Evolutionary conservation across 2,797 vertebrate genomes (phyloP).

Genomic region (Coregonus suidteri): DNA sequence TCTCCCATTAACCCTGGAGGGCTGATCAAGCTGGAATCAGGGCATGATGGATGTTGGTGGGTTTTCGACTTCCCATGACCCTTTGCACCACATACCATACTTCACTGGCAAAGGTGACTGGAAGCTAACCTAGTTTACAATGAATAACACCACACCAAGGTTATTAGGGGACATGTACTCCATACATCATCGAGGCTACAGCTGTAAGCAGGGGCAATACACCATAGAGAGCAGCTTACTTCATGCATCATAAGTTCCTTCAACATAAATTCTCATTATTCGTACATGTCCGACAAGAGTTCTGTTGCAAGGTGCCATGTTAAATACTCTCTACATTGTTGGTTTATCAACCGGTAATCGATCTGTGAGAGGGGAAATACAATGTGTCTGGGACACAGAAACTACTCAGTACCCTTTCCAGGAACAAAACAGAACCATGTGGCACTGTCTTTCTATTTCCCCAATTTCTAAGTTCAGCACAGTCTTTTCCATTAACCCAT

Average conservation of each 20-base stretch:
- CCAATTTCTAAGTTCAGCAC: conserved; percentile 34
- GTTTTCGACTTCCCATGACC: conserved; percentile 45
- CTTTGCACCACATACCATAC: conserved; percentile 36
- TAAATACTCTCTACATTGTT: conserved; percentile 24
- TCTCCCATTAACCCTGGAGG: conserved; percentile 7
- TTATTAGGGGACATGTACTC: conserved; percentile 64
- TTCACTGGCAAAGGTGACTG: conserved; percentile 56
- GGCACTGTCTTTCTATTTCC: conserved; percentile 28
- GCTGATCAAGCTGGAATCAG: conserved; percentile 29
- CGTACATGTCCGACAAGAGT: conserved; percentile 14
- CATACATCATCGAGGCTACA: conserved; percentile 65
- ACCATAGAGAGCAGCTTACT: conserved; percentile 34
- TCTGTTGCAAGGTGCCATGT: conserved; percentile 11
- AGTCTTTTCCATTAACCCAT: conserved; percentile 66
- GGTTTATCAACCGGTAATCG: background rate
- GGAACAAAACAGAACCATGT: background rate
- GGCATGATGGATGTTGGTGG: conserved; percentile 48
- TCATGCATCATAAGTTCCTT: too few relatives aligned
- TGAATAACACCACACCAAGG: conserved; percentile 60
- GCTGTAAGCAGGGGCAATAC: conserved; percentile 26
- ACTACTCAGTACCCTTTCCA: conserved; percentile 2
- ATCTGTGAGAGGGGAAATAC: background rate
- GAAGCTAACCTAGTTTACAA: conserved; percentile 67
- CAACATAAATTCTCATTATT: background rate
- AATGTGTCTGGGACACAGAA: background rate